Evolutionary conservation across 2,888 invertebrate species (phyloP), one percentile per base, ranked within the genome.

Genomic region (Chloroclysta siterata): DNA sequence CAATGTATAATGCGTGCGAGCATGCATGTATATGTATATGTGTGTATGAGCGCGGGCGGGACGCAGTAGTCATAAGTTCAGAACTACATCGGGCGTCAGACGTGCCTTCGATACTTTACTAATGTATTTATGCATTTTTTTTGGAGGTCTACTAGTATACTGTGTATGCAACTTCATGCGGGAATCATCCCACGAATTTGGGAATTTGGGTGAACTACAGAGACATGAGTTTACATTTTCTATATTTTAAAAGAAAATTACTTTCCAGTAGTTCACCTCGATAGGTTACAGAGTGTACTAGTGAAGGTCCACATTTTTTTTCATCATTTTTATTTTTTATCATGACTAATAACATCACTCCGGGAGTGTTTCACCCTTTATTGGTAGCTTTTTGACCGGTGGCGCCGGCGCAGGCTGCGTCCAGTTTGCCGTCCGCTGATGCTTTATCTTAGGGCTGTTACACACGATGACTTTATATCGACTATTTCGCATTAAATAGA

Each of bases 111-210:
- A 68, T 77, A 73, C 65, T 81, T 80, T 83, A 83, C 78, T 81
- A 81, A 83, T 82, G 80, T 84, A 85, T 88, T 86, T 87, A 83
- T 83, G 83, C 83, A 84, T 87, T 85, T 86, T 82, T 71, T 62
- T 52, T 53, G 10, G 15, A 47, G 22, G 15, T 22, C 51, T 28
- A 13, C 10, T 36, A 14, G n/a, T 36, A 53, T 15, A n/a, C 42
- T 51, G 17, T 1, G 15, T n/a, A 14, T 14, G 36, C 0, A 33
- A 11, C 11, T 36, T 36, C n/a, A n/a, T 15, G 33, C 51, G 15
- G 15, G 51, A 36, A 15, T 7, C 8, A 5, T 48, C 13, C 44
- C 15, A 46, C 3, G 36, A 36, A 2, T 36, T 11, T 11, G 22
- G 1, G 3, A 36, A 36, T 8, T 36, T 8, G 0, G 36, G 36